Percentiles rank a stretch among this genome's conserved stretches.
Evolutionary conservation across 2,888 invertebrate genomes (phyloP).

Genomic region (Phengaris arion): DNA sequence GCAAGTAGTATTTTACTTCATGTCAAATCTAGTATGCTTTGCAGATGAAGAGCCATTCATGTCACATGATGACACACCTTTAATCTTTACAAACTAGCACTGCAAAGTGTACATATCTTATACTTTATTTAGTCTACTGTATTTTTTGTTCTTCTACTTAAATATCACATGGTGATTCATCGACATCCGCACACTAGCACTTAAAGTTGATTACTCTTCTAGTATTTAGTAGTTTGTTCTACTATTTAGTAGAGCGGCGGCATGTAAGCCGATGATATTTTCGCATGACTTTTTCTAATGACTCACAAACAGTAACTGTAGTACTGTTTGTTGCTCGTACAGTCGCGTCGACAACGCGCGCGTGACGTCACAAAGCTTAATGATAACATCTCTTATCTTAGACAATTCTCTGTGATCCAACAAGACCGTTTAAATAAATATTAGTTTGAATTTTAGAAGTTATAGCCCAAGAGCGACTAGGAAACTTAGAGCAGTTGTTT

Average conservation of each 20-base stretch:
- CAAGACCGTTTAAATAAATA: background rate
- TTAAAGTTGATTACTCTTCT: too few relatives aligned
- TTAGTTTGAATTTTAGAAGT: background rate
- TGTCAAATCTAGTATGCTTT: too few relatives aligned
- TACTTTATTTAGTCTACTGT: too few relatives aligned
- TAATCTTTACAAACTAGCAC: too few relatives aligned
- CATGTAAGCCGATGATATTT: slow-evolving; percentile 17
- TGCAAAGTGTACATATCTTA: too few relatives aligned
- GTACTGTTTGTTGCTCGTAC: background rate
- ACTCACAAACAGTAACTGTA: slow-evolving; percentile 7
- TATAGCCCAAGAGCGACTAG: background rate
- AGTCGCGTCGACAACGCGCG: slow-evolving; percentile 8
- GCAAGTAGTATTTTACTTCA: too few relatives aligned
- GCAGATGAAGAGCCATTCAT: too few relatives aligned
- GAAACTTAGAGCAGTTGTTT: too few relatives aligned
- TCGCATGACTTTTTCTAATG: slow-evolving; percentile 23
- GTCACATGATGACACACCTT: too few relatives aligned
- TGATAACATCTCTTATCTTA: slow-evolving; percentile 17
- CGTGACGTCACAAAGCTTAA: background rate
- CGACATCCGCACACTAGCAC: too few relatives aligned
- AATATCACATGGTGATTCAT: too few relatives aligned
- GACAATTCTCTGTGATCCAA: background rate
- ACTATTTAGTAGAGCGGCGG: background rate
- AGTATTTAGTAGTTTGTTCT: background rate
- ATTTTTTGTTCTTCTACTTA: too few relatives aligned